Conservation (phyloP, 2,797 vertebrate species). For the Telmatherina bonti region DNA sequence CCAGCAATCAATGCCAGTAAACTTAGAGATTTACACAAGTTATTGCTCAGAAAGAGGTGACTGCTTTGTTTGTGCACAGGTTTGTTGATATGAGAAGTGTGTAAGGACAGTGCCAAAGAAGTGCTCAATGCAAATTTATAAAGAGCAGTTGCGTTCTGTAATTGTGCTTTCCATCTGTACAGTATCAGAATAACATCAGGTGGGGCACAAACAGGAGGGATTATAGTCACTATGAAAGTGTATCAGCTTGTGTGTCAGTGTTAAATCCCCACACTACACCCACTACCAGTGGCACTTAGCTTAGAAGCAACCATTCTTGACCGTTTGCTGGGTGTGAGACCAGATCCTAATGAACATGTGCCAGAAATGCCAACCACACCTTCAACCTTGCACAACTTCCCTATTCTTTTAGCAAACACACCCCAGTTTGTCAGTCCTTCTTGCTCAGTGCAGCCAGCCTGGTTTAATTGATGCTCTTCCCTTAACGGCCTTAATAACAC, state of each 20-base stretch:
- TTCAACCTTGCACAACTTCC: constrained; percentile 77
- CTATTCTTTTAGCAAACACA: constrained; percentile 58
- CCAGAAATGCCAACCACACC: constrained; percentile 69
- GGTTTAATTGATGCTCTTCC: constrained; percentile 64
- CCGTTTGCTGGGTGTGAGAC: constrained; percentile 70
- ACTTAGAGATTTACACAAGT: constrained; percentile 12
- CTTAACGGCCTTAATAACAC: constrained; percentile 67
- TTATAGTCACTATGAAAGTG: neutral
- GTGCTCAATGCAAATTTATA: neutral
- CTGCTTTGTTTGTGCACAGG: neutral
- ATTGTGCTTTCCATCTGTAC: neutral
- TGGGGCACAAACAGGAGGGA: neutral
- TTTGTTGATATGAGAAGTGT: neutral
- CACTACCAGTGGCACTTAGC: neutral
- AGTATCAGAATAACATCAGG: neutral
- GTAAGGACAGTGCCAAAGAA: neutral
- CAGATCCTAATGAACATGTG: constrained; percentile 41
- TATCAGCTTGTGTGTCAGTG: neutral
- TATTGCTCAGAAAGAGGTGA: neutral
- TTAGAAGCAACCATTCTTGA: constrained; percentile 36
- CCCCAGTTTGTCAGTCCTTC: constrained; percentile 41
- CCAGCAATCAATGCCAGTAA: constrained; percentile 5
- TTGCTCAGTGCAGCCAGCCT: constrained; percentile 33
- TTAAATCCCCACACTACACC: neutral
- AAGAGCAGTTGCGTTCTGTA: neutral